These are phyloP conservation scores for Trichomalopsis sarcophagae DNA, from an alignment of 1,140 invertebrate genomes.

Conservation along the genomic window DNA sequence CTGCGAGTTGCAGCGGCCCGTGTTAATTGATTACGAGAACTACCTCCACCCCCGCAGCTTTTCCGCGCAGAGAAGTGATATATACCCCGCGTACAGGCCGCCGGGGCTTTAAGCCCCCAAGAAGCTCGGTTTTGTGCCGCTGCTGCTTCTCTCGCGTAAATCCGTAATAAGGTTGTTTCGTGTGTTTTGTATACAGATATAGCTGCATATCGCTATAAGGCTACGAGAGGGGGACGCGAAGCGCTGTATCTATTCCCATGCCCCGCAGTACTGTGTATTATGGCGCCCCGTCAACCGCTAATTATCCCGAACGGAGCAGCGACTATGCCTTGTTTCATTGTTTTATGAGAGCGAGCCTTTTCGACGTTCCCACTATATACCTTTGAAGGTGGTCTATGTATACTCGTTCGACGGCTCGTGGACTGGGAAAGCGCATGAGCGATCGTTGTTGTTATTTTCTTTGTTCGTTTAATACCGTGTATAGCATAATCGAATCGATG, in stretches of 20 bases:
- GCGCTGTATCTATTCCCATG: neutral
- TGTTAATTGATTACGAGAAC: conserved; percentile 45
- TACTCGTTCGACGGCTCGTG: neutral
- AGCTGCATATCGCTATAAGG: neutral
- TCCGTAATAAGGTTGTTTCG: conserved; percentile 68
- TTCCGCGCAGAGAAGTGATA: neutral
- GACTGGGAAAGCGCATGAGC: neutral
- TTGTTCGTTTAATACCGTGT: too few relatives aligned
- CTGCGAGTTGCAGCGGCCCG: neutral
- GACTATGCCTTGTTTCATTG: neutral
- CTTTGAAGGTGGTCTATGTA: neutral
- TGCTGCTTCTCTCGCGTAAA: conserved; percentile 61
- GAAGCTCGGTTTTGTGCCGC: conserved; percentile 36
- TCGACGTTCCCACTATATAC: conserved; percentile 8
- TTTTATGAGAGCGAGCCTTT: conserved; percentile 44
- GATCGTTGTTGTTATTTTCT: too few relatives aligned
- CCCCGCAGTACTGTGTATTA: neutral
- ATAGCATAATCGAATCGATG: too few relatives aligned
- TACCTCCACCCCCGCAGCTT: neutral
- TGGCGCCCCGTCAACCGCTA: conserved; percentile 59
- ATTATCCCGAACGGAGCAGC: conserved; percentile 59
- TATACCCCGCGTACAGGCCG: neutral
- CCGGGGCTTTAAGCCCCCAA: neutral
- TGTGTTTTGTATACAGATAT: neutral
- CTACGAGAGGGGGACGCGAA: neutral